Percentiles rank a stretch among this genome's conserved stretches.
Conservation (phyloP, 2,113 vertebrate genomes). For the Campylorhamphus procurvoides region DNA sequence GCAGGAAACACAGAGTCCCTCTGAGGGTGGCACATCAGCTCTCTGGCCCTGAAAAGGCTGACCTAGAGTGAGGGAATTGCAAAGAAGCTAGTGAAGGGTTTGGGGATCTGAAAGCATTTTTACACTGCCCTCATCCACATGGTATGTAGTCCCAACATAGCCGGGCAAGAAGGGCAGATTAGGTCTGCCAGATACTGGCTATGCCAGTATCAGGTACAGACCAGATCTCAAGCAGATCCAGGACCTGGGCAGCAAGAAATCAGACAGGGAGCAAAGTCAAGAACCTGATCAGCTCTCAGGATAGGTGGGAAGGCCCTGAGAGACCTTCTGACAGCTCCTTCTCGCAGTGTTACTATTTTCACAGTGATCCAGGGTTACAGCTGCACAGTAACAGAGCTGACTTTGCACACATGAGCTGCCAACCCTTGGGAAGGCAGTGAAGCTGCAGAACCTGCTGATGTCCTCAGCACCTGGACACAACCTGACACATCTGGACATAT, state of each 20-base stretch:
- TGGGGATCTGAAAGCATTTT: neutral
- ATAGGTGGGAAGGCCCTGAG: neutral
- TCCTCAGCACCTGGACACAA: neutral
- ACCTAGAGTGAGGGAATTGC: neutral
- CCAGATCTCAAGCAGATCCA: neutral
- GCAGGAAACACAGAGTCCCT: neutral
- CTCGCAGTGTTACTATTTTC: neutral
- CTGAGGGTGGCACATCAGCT: neutral
- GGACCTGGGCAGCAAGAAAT: neutral
- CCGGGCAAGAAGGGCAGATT: neutral
- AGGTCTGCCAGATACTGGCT: neutral
- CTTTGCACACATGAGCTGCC: neutral
- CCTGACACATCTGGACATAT: neutral
- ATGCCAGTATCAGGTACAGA: neutral
- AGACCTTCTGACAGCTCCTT: neutral
- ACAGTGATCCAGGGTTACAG: neutral
- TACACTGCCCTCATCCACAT: accelerated
- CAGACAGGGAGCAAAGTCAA: neutral
- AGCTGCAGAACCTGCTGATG: neutral
- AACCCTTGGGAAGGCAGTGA: neutral
- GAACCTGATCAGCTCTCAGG: neutral
- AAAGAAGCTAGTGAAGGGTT: neutral
- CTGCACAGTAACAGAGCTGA: neutral
- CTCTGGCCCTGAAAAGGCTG: accelerated
- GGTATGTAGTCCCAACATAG: neutral